Conservation (phyloP, 2,888 invertebrate genomes). For the Drosophila mulleri region DNA sequence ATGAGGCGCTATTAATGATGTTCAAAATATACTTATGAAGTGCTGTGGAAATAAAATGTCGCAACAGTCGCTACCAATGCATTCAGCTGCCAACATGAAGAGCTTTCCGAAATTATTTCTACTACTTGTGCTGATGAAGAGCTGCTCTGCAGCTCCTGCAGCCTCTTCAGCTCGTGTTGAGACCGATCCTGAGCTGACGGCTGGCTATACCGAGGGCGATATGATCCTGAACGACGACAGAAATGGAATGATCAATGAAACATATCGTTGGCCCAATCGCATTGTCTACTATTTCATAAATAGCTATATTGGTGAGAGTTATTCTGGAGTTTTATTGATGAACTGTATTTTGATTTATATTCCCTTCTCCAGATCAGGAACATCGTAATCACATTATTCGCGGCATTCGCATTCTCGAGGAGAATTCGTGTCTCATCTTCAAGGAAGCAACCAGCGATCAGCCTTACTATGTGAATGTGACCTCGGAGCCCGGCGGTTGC, state of each 20-base stretch:
- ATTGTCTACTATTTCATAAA: slow-evolving; percentile 87
- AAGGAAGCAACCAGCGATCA: slow-evolving; percentile 86
- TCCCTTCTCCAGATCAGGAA: slow-evolving; percentile 75
- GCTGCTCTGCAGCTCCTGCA: slow-evolving; percentile 24
- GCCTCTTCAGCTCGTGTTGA: slow-evolving; percentile 42
- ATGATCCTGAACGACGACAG: slow-evolving; percentile 86
- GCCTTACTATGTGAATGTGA: slow-evolving; percentile 72
- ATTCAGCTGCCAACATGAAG: slow-evolving; percentile 40
- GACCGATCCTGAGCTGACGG: slow-evolving; percentile 90
- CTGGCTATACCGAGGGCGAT: slow-evolving; percentile 91
- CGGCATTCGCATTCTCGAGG: slow-evolving; percentile 90
- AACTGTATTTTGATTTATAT: too few relatives aligned
- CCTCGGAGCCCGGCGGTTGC: slow-evolving; percentile 87
- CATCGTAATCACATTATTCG: slow-evolving; percentile 88
- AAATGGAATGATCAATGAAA: slow-evolving; percentile 87
- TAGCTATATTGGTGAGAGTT: slow-evolving; percentile 47
- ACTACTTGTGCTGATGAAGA: slow-evolving; percentile 4
- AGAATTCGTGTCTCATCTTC: slow-evolving; percentile 90
- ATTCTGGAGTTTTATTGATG: background rate
- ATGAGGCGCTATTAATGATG: slow-evolving; percentile 7
- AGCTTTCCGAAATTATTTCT: slow-evolving; percentile 8
- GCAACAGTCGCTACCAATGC: slow-evolving; percentile 23
- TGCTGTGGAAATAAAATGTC: background rate
- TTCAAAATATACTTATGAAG: background rate
- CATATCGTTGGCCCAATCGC: slow-evolving; percentile 88